phyloP scores from a whole-genome alignment of 2,888 invertebrate genomes.

The Agrenia bidenticulata region DNA sequence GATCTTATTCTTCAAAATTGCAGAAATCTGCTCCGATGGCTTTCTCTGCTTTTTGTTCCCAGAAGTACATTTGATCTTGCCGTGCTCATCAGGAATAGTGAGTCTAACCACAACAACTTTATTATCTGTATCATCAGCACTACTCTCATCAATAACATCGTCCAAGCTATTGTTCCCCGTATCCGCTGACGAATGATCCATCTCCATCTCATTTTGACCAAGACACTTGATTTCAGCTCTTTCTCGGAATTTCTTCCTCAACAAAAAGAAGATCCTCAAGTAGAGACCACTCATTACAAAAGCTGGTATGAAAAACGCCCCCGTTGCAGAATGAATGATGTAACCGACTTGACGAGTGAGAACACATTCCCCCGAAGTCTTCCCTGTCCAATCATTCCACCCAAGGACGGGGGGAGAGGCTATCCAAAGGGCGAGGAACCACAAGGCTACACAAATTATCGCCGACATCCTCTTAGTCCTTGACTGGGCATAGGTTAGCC shows the following conservation, averaged over 20 bases:
- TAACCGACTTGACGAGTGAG: constrained; percentile 39
- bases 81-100: too few relatives aligned
- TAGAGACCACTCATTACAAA: constrained; percentile 44
- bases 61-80: too few relatives aligned
- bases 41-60: constrained; percentile 23
- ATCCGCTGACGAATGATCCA: neutral
- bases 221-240: constrained; percentile 33
- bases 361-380: constrained; percentile 21
- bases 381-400: constrained; percentile 40
- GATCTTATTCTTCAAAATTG: constrained; percentile 42
- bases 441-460: constrained; percentile 30
- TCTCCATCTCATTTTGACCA: too few relatives aligned
- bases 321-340: constrained; percentile 46
- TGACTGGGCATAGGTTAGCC: constrained; percentile 43
- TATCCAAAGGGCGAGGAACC: constrained; percentile 48
- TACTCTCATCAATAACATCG: too few relatives aligned
- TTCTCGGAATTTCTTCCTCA: constrained; percentile 39
- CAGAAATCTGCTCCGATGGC: constrained; percentile 39
- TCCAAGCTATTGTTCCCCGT: too few relatives aligned
- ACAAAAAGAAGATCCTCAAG: constrained; percentile 42
- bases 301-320: constrained; percentile 50
- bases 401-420: constrained; percentile 46
- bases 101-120: too few relatives aligned
- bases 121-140: too few relatives aligned
- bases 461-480: constrained; percentile 34